phyloP scores from a whole-genome alignment of 2,888 invertebrate species.

The Digitonthophagus gazella region DNA sequence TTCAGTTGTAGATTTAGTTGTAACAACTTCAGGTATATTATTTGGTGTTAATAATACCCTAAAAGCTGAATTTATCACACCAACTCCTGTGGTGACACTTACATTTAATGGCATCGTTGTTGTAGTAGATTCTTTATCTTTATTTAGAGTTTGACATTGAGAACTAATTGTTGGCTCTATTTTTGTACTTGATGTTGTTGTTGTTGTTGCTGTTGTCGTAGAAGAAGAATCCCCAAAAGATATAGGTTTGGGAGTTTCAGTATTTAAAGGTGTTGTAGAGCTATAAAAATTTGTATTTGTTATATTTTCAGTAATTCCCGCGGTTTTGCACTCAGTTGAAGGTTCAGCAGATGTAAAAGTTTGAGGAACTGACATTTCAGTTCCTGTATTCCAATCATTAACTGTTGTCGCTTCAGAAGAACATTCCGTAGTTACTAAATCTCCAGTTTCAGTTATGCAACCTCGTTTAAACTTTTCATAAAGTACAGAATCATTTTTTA shows the following conservation, averaged over 20 bases:
- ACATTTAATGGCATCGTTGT: background rate
- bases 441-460: background rate
- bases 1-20: background rate
- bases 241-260: no score
- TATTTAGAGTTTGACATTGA: no score
- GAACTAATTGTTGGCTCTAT: background rate
- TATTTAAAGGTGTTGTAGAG: background rate
- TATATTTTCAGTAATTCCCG: background rate
- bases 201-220: background rate
- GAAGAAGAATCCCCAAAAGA: no score
- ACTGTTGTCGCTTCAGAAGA: background rate
- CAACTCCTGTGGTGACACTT: background rate
- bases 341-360: background rate
- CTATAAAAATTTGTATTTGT: background rate
- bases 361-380: background rate
- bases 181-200: background rate
- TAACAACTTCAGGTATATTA: background rate
- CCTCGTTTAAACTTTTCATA: background rate
- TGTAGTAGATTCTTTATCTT: background rate
- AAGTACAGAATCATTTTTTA: background rate
- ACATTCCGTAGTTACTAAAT: background rate
- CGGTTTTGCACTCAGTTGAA: background rate
- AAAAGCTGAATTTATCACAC: background rate
- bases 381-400: conserved; percentile 8
- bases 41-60: background rate